Evolutionary conservation across 2,888 invertebrate species (phyloP).

Genomic region (Gymnocheta viridis): DNA sequence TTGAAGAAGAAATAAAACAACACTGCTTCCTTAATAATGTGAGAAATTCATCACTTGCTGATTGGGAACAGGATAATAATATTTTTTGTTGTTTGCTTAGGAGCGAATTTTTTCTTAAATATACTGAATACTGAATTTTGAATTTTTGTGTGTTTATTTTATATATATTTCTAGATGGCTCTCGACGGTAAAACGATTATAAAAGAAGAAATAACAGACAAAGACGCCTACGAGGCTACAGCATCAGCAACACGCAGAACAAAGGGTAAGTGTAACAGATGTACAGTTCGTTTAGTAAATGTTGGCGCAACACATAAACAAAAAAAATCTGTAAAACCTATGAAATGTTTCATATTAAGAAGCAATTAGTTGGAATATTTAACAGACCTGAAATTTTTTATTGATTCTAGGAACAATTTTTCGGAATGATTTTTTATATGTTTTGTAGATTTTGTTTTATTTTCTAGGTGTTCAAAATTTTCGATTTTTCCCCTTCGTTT

Average conservation of each 20-base stretch:
- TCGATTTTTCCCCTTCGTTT: too few species aligned
- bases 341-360: too few species aligned
- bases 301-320: neutral
- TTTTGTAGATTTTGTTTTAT: too few species aligned
- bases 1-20: slow-evolving; percentile 14
- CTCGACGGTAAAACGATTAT: slow-evolving; percentile 85
- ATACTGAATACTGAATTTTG: neutral
- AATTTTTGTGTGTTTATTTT: slow-evolving; percentile 9
- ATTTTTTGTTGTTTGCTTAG: neutral
- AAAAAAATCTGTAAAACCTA: too few species aligned
- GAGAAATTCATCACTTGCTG: slow-evolving; percentile 79
- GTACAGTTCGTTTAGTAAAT: neutral
- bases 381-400: too few species aligned
- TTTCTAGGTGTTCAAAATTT: too few species aligned
- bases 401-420: too few species aligned
- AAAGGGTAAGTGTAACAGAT: slow-evolving; percentile 74
- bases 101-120: neutral
- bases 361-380: too few species aligned
- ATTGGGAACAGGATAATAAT: slow-evolving; percentile 23
- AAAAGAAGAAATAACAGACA: slow-evolving; percentile 85
- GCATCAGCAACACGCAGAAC: slow-evolving; percentile 76
- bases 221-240: slow-evolving; percentile 82
- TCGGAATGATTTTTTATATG: too few species aligned
- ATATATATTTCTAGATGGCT: slow-evolving; percentile 82
- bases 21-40: slow-evolving; percentile 74